Percentiles rank a stretch among this genome's conserved stretches.
Conservation (phyloP, 2,113 vertebrate genomes). For the Mastomys coucha region DNA sequence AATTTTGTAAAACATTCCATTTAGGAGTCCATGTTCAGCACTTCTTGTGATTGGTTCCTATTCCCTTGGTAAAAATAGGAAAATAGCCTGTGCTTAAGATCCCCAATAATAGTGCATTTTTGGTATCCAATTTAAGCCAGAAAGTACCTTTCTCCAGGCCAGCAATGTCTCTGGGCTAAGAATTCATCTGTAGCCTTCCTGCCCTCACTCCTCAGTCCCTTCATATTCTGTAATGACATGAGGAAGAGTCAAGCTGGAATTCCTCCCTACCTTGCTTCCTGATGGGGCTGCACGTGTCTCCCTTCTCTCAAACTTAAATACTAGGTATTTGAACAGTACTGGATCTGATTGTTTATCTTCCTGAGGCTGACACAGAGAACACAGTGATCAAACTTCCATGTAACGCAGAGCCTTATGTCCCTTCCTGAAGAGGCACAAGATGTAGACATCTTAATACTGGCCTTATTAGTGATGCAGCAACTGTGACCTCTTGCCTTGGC, state of each 20-base stretch:
- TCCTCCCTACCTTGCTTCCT: not conserved
- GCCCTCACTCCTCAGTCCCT: not conserved
- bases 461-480: not conserved
- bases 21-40: not conserved
- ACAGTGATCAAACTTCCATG: not conserved
- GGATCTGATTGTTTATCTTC: not conserved
- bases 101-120: too few species aligned
- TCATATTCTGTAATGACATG: accelerated
- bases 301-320: not conserved
- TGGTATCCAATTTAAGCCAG: not conserved
- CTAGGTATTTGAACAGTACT: not conserved
- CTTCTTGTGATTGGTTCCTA: not conserved
- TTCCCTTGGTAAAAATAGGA: conserved; percentile 29
- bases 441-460: not conserved
- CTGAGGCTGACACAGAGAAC: not conserved
- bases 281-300: not conserved
- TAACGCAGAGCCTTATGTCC: not conserved
- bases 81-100: not conserved
- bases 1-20: not conserved
- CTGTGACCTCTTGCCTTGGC: not conserved
- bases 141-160: not conserved
- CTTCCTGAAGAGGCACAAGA: not conserved
- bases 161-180: not conserved
- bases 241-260: not conserved
- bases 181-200: not conserved